A percentile compares a stretch with the other conserved stretches of the same genome.
Conservation (phyloP, 2,113 vertebrate genomes). For the Pimephales promelas region DNA sequence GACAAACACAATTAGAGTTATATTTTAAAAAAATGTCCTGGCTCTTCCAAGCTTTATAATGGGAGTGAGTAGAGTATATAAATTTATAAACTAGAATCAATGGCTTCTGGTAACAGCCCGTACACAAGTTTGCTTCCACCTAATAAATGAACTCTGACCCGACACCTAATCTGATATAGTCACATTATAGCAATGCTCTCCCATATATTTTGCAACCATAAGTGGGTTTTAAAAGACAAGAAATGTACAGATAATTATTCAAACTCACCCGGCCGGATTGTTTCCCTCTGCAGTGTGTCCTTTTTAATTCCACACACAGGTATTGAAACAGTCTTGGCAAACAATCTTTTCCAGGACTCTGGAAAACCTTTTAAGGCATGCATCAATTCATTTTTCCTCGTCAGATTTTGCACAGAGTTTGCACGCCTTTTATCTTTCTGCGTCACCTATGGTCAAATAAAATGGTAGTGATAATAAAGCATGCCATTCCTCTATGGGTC, state of each 20-base stretch:
- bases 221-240: no score
- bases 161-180: no score
- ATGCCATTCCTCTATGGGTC: neutral
- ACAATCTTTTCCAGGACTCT: constrained; percentile 7
- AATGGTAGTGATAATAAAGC: neutral
- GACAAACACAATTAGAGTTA: no score
- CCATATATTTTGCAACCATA: no score
- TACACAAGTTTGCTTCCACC: no score
- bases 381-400: neutral
- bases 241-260: neutral
- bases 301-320: neutral
- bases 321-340: neutral
- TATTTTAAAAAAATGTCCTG: no score
- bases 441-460: neutral
- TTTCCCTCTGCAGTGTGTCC: neutral
- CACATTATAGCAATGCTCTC: no score
- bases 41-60: no score
- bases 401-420: neutral
- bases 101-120: no score
- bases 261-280: neutral
- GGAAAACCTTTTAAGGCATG: constrained; percentile 12
- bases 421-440: neutral
- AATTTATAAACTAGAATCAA: no score
- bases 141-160: no score
- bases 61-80: no score